phyloP scores from a whole-genome alignment of 2,888 invertebrate species.

The Amphiduros pacificus region DNA sequence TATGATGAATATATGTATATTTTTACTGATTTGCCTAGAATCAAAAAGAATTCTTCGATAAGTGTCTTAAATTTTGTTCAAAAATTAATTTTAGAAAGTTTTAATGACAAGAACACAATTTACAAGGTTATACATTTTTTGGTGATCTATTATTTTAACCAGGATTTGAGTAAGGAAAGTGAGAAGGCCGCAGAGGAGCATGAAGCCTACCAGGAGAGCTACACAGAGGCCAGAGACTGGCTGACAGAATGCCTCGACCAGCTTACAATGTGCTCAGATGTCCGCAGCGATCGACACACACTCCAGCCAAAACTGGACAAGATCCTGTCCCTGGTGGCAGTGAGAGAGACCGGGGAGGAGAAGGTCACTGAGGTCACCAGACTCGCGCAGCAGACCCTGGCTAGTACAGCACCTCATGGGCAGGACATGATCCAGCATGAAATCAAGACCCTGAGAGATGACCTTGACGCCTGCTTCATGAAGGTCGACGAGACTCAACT shows the following conservation, averaged over 20 bases:
- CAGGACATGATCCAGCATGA: constrained; percentile 66
- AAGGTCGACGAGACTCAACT: constrained; percentile 15
- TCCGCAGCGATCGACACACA: constrained; percentile 46
- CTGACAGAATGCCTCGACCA: constrained; percentile 76
- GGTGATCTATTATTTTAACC: neutral
- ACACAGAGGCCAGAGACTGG: constrained; percentile 84
- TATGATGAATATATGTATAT: too few species aligned
- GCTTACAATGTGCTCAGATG: constrained; percentile 39
- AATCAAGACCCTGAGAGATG: constrained; percentile 20
- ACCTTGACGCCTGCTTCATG: constrained; percentile 19
- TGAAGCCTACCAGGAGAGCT: constrained; percentile 81
- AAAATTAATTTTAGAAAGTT: too few species aligned
- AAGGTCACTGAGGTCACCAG: constrained; percentile 77
- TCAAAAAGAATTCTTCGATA: too few species aligned
- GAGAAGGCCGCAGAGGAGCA: constrained; percentile 84
- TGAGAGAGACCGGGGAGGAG: constrained; percentile 75
- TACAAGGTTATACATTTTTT: too few species aligned
- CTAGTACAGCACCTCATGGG: constrained; percentile 76
- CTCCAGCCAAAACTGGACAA: constrained; percentile 48
- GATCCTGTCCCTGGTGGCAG: constrained; percentile 68
- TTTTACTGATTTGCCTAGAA: too few species aligned
- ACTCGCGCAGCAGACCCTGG: constrained; percentile 68
- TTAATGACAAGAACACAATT: too few species aligned
- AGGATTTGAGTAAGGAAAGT: constrained; percentile 40
- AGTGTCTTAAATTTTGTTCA: too few species aligned